phyloP scores from a whole-genome alignment of 2,113 vertebrate genomes.

The cattle (Bos taurus) region DNA sequence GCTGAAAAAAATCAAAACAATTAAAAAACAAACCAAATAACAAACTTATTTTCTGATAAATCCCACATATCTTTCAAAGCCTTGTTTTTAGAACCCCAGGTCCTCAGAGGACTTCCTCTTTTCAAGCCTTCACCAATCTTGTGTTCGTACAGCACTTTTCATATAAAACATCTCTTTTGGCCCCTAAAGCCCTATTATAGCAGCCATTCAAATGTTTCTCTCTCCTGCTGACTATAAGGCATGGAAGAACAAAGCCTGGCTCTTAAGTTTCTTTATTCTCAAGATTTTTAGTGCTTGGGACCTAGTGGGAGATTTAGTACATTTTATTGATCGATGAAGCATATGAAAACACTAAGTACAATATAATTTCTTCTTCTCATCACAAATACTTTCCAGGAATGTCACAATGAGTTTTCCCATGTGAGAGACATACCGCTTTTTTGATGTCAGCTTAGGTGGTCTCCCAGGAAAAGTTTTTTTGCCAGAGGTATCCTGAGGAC shows the following conservation, averaged over 20 bases:
- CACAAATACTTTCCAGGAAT: background rate
- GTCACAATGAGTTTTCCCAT: conserved; percentile 10
- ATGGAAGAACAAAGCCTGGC: background rate
- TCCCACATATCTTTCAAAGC: background rate
- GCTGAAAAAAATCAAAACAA: conserved; percentile 71
- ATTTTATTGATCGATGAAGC: background rate
- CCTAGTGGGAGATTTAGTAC: background rate
- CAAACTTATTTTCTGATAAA: conserved; percentile 17
- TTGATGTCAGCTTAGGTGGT: conserved; percentile 79
- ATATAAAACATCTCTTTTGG: background rate
- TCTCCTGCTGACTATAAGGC: background rate
- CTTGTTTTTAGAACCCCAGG: background rate
- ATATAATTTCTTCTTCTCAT: background rate
- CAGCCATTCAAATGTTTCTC: conserved; percentile 1
- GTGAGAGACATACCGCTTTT: conserved; percentile 83
- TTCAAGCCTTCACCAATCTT: background rate
- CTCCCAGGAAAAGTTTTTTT: conserved; percentile 79
- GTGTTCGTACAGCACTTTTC: background rate
- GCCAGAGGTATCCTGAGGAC: conserved; percentile 63
- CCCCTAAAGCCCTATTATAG: background rate
- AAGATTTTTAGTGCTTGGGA: background rate
- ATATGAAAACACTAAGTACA: background rate
- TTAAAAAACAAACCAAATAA: conserved; percentile 31
- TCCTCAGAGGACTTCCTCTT: background rate
- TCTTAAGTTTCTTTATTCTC: background rate